Conservation (phyloP, 1,140 invertebrate species). For the Drosophila guanche region DNA sequence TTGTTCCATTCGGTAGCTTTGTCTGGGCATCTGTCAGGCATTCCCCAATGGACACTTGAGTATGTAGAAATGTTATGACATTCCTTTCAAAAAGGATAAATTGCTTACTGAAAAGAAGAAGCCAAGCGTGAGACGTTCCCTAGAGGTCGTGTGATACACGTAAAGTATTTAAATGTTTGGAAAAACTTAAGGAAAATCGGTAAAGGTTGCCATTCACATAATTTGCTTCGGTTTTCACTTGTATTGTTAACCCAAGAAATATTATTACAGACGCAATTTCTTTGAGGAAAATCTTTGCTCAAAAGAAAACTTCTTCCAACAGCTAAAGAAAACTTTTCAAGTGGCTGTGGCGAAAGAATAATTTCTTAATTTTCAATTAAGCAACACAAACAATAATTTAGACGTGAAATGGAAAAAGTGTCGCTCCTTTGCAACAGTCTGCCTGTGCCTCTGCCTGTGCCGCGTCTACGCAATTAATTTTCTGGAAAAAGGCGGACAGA, state of each 20-base stretch:
- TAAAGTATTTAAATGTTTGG: constrained; percentile 26
- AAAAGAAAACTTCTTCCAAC: constrained; percentile 15
- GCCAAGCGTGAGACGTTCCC: constrained; percentile 27
- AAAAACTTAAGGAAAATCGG: neutral
- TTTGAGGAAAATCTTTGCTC: too few species aligned
- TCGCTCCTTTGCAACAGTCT: constrained; percentile 16
- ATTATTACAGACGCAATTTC: too few species aligned
- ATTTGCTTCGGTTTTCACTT: too few species aligned
- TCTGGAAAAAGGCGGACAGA: constrained; percentile 63
- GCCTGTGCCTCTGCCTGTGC: constrained; percentile 9
- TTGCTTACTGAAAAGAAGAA: constrained; percentile 31
- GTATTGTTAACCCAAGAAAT: too few species aligned
- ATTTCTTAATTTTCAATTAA: constrained; percentile 76
- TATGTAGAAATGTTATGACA: constrained; percentile 44
- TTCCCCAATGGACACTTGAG: constrained; percentile 38
- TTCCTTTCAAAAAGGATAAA: constrained; percentile 44
- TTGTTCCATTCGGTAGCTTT: constrained; percentile 31
- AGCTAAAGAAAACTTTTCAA: constrained; percentile 23
- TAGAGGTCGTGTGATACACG: constrained; percentile 9
- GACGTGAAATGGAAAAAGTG: constrained; percentile 40
- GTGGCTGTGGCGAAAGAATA: constrained; percentile 17
- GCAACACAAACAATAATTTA: constrained; percentile 69
- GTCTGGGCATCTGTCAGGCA: constrained; percentile 43
- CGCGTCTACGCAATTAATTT: constrained; percentile 72
- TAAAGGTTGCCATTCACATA: too few species aligned